These are phyloP conservation scores for Yasuhikotakia modesta DNA, from an alignment of 2,797 vertebrate genomes.

Conservation along the genomic window DNA sequence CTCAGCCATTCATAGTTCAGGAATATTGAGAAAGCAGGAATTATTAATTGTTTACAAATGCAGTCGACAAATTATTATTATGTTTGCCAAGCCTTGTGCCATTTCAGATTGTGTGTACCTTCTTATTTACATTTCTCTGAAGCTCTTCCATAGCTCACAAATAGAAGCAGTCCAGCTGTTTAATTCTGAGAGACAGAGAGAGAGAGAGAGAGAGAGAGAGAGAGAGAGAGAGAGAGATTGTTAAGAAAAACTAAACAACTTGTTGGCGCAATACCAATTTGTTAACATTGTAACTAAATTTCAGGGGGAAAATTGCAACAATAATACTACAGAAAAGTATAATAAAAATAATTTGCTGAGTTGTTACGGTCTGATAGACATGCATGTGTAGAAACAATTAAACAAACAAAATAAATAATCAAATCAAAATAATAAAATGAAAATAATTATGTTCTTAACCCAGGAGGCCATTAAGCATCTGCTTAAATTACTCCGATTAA, in stretches of 20 bases:
- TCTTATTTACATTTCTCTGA: too few relatives aligned
- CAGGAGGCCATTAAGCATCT: not conserved
- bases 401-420: conserved; percentile 6
- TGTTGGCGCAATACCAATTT: conserved; percentile 14
- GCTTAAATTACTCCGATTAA: conserved; percentile 4
- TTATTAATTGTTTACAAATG: not conserved
- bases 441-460: conserved; percentile 10
- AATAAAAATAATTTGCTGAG: conserved; percentile 13
- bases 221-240: conserved; percentile 18
- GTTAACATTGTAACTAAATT: conserved; percentile 20
- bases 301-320: not conserved
- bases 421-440: too few relatives aligned
- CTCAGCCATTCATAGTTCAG: not conserved
- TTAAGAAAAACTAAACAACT: conserved; percentile 11
- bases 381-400: conserved; percentile 13
- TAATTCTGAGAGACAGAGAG: conserved; percentile 11
- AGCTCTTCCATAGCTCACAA: not conserved
- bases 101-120: too few relatives aligned
- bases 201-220: conserved; percentile 12
- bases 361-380: conserved; percentile 20
- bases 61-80: not conserved
- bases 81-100: too few relatives aligned
- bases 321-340: conserved; percentile 11
- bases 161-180: not conserved
- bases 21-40: not conserved